Evolutionary conservation across 2,113 vertebrate genomes (phyloP), one percentile per base, ranked within the genome.

Genomic region (Cyphomyrus plagiostoma): DNA sequence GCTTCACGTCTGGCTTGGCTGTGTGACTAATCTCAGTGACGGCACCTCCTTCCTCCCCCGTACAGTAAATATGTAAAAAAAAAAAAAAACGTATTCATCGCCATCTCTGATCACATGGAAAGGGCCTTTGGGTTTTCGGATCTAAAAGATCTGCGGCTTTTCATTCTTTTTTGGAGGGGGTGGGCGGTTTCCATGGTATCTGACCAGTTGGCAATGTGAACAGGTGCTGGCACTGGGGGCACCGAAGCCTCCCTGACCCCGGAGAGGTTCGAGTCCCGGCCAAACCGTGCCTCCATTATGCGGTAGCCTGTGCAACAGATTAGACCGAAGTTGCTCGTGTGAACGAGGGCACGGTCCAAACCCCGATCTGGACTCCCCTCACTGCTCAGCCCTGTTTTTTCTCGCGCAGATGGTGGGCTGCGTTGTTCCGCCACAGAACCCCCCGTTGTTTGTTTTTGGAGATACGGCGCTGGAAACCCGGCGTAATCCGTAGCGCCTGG

Each of bases 1-100:
- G 83, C 46, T 50, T 35, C 49, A 35, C 50, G 26, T 53, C 85
- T 53, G 85, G 48, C 6, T 56, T 53, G 49, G 85, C 50, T 26
- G 85, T 19, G 50, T 87, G 85, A 56, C 49, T 87, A 87, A 87
- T 87, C 84, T 86, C 84, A 87, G 50, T 19, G n/a, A 39, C 15
- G 23, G 26, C 26, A 87, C 30, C 85, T 13, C 50, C 26, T 7
- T 19, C 15, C 19, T 19, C 15, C 19, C 48, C 26, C 15, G 23
- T 53, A 87, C 15, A 53, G n/a, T 53, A 53, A 48, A 35, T 87
- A 53, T 87, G 5, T 56, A 0, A 52, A 42, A 10, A 88, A 52
- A 89, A 30, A 26, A 35, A 88, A 52, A 89, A 52, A 39, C 88
- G 52, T 52, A 66, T 17, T 52, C 45, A 26, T 49, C 17, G 19